phyloP scores from a whole-genome alignment of 2,797 vertebrate species.

The Pristis pectinata region DNA sequence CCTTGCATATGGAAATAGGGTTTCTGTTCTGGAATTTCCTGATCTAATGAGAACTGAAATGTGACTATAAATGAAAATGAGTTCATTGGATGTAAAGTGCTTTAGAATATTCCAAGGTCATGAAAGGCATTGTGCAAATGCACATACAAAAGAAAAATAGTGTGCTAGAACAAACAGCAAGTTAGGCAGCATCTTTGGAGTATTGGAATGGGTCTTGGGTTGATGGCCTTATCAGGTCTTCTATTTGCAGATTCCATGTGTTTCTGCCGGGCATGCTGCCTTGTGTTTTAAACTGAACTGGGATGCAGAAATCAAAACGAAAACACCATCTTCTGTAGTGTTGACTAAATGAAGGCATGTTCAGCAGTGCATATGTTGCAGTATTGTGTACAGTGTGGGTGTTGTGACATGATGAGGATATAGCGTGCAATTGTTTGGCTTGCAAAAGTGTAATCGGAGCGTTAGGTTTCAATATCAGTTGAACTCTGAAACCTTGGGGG shows the following conservation, averaged over 20 bases:
- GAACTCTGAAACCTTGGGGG: neutral
- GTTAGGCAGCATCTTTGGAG: too few relatives aligned
- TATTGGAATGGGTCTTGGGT: too few relatives aligned
- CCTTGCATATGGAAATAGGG: neutral
- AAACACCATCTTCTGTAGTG: neutral
- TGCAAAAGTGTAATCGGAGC: neutral
- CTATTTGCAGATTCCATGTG: too few relatives aligned
- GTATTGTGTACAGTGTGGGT: neutral
- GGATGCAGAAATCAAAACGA: neutral
- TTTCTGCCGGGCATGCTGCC: too few relatives aligned
- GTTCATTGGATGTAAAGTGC: neutral
- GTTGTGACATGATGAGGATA: neutral
- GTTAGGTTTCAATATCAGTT: neutral
- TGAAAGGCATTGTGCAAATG: neutral
- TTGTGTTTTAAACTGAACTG: neutral
- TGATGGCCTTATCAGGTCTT: too few relatives aligned
- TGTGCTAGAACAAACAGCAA: too few relatives aligned
- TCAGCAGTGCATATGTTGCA: neutral
- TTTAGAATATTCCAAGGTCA: neutral
- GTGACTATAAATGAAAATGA: neutral
- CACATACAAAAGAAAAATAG: too few relatives aligned
- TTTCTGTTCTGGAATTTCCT: neutral
- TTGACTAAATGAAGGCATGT: neutral
- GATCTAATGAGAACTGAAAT: neutral
- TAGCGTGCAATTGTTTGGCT: neutral